Base-by-base conservation (phyloP, 2,888 invertebrate genomes). In the Schrankia costaestrigalis region DNA sequence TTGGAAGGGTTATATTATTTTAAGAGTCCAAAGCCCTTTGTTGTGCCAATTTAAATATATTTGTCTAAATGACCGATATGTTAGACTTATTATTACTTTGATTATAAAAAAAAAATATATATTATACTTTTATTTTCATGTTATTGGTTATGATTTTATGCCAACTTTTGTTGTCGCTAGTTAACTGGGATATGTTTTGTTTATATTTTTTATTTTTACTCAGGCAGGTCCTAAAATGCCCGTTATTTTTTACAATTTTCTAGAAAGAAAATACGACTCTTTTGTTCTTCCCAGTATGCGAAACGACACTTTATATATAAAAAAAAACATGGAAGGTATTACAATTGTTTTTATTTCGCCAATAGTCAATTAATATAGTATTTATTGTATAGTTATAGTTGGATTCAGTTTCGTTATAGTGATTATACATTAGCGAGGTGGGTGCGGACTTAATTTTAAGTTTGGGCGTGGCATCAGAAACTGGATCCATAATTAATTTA, bases 291-390 rank as follows among this genome's bases (percentile, higher is more conserved):
- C 64, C 66, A 61, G 65, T 63, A 49, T 46, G 55, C 43, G 51
- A 49, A 29, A 40, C 59, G 56, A 40, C 42, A 40, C 37, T 39
- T 44, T n/a, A n/a, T n/a, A n/a, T n/a, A n/a, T n/a, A n/a, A n/a
- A n/a, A n/a, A 53, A 39, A 37, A 46, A 45, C 54, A 54, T 51
- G 44, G 48, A 46, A 46, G 50, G 44, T 58, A 59, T 56, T 57
- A 49, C n/a, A n/a, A n/a, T 65, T 59, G 66, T 62, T 65, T 61
- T 67, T 63, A 56, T 65, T 62, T 64, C 54, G 56, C 57, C 64
- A 58, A 63, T 74, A 71, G 71, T 73, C 72, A 70, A 71, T 72
- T 72, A 56, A 50, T 46, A 65, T 64, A 73, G 66, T 74, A 70
- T 74, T 73, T 71, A 72, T 71, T 69, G 60, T 52, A 49, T 66